Evolutionary conservation across 1,140 invertebrate genomes (phyloP), one percentile per base, ranked within the genome.

Genomic region (Zaprionus camerounensis): DNA sequence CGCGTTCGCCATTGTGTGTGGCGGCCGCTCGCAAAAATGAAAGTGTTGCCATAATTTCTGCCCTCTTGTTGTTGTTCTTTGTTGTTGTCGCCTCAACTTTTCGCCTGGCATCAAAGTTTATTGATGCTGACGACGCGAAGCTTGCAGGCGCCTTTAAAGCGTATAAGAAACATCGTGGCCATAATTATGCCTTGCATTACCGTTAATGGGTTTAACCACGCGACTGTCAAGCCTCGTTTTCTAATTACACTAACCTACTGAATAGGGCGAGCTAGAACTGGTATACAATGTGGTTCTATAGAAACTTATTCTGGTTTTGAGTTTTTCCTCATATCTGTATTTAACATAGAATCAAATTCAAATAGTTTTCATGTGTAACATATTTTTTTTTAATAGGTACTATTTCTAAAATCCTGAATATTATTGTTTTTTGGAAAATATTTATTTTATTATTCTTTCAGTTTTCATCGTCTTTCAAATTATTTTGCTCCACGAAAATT

Each of bases 1-100:
- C 65, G 56, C 41, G 59, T 26, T 56, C 34, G 53, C 63, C 65
- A 55, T 84, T 69, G 76, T 80, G 22, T 6, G 77, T 79, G 74
- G 76, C 79, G 77, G 57, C 61, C 15, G 49, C 46, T 59, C 31
- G 62, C 55, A 72, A 84, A 83, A 88, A 76, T 36, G 75, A 88
- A 87, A 87, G 83, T 87, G 83, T 87, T 71, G 77, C 80, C 71
- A 87, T 87, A 87, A 87, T 87, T 86, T 87, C 41, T 62, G 65
- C 24, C 63, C 41, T 28, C 15, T 56, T 41, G 63, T 65, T 65
- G 66, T 51, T 77, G 55, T 44, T 31, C 1, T 7, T 66, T 41
- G 63, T 66, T 66, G 66, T 51, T 77, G 59, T 49, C 58, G 49
- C 34, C 57, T 58, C 55, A 71, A 64, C 55, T 58, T 64, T 75